phyloP scores from a whole-genome alignment of 2,113 vertebrate species.

The Trichechus manatus region DNA sequence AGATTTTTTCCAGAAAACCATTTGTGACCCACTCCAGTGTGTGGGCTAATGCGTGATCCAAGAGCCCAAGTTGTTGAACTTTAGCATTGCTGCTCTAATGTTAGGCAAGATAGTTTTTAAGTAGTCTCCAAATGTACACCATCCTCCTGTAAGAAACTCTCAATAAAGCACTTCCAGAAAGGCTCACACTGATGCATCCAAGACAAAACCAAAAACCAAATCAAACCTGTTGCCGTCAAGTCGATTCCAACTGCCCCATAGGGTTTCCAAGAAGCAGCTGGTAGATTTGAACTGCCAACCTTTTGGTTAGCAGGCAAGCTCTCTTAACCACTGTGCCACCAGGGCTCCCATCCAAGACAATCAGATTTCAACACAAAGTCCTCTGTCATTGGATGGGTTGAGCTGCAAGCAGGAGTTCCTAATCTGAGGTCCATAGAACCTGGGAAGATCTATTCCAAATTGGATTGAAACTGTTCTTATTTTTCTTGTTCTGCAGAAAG shows the following conservation, averaged over 20 bases:
- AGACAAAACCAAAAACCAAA: not conserved
- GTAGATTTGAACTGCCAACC: no score
- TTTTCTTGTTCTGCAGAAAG: not conserved
- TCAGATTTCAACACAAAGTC: not conserved
- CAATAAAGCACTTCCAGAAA: not conserved
- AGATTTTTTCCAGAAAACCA: not conserved
- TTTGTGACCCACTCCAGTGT: not conserved
- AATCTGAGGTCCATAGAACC: not conserved
- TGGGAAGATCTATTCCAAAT: not conserved
- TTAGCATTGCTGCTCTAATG: not conserved
- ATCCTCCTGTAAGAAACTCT: not conserved
- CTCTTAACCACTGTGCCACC: no score
- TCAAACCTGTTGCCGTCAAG: no score
- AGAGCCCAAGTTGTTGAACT: not conserved
- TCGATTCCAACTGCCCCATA: no score
- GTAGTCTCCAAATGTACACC: not conserved
- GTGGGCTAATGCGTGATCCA: not conserved
- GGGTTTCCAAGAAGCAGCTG: no score
- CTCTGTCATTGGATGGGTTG: not conserved
- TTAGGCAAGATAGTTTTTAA: not conserved
- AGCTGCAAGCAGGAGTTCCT: not conserved
- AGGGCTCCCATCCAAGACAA: no score
- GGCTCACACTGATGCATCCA: not conserved
- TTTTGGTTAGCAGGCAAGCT: no score
- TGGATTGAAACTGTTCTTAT: not conserved